Conservation (phyloP, 2,113 vertebrate genomes). For the Castor canadensis region DNA sequence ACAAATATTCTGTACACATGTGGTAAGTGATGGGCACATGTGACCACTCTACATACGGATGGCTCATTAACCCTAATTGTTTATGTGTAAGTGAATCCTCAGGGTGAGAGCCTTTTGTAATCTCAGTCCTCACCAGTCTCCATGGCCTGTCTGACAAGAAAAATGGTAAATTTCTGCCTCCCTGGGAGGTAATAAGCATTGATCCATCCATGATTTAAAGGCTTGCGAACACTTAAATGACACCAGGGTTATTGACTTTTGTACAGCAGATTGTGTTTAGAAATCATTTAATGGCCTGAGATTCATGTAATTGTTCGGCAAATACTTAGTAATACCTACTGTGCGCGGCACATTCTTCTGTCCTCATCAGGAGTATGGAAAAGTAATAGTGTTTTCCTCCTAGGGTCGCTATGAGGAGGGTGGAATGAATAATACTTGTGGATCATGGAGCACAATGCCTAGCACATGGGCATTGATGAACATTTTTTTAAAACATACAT, state of each 20-base stretch:
- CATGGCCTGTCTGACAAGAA: not conserved
- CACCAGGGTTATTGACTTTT: constrained; percentile 61
- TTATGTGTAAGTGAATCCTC: not conserved
- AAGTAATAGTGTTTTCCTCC: not conserved
- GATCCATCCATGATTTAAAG: constrained; percentile 58
- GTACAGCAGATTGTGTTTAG: constrained; percentile 52
- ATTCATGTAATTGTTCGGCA: not conserved
- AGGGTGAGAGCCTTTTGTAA: not conserved
- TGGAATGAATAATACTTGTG: not conserved
- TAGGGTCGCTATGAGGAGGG: not conserved
- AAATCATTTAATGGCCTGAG: constrained; percentile 38
- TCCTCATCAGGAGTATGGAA: not conserved
- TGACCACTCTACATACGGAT: not conserved
- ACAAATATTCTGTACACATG: not conserved
- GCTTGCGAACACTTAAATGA: constrained; percentile 58
- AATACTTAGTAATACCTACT: constrained; percentile 19
- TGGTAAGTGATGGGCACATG: not conserved
- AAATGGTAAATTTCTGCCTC: not conserved
- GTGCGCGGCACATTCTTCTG: not conserved
- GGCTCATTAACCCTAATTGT: not conserved
- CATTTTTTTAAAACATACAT: not conserved
- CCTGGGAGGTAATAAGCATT: constrained; percentile 44
- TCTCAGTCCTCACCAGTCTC: not conserved
- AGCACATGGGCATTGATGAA: not conserved
- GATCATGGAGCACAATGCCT: not conserved